Base-by-base conservation (phyloP, 2,888 invertebrate genomes). In the Lasius platythorax region DNA sequence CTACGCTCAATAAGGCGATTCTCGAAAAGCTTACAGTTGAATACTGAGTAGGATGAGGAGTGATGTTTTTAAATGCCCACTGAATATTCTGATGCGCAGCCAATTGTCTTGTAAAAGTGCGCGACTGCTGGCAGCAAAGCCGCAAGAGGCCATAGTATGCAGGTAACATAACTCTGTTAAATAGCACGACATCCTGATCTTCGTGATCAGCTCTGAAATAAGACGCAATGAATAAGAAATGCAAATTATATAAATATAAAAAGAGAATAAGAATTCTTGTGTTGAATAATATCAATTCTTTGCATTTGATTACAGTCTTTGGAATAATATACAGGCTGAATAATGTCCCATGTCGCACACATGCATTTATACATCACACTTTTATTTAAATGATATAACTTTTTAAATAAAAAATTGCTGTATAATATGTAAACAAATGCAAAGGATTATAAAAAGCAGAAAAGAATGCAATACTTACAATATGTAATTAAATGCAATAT, bases 41-140 rank as follows among this genome's bases (percentile, higher is more conserved):
- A 95, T 99, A 99, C 91, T 99, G 98, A 33, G 98, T 98, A 8
- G 98, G 98, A 95, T 98, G 98, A n/a, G 99, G 98, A 50, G 98
- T 98, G 88, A 99, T 99, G 95, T 99, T 99, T 93, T 99, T 97
- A 95, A 99, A 99, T 40, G 99, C 99, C 99, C 99, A 99, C 94
- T 98, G 98, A 64, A 99, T 97, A 96, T 99, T 99, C 95, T 99
- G 99, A 95, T 99, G 99, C 90, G 97, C 97, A 0, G 98, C 98
- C 82, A 99, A 96, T 93, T 98, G 97, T 78, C 98, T 96, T 6
- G 98, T 98, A 95, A 99, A 98, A 37, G 97, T 95, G 67, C 97
- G 96, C 6, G 99, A 99, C 91, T 98, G 97, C 89, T 98, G 97
- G 94, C 99, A 99, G 95, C 98, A 99, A 95, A 99, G 96, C 87